A percentile compares a stretch with the other conserved stretches of the same genome.
Conservation (phyloP, 2,797 vertebrate species). For the Halcyon leucocephala region DNA sequence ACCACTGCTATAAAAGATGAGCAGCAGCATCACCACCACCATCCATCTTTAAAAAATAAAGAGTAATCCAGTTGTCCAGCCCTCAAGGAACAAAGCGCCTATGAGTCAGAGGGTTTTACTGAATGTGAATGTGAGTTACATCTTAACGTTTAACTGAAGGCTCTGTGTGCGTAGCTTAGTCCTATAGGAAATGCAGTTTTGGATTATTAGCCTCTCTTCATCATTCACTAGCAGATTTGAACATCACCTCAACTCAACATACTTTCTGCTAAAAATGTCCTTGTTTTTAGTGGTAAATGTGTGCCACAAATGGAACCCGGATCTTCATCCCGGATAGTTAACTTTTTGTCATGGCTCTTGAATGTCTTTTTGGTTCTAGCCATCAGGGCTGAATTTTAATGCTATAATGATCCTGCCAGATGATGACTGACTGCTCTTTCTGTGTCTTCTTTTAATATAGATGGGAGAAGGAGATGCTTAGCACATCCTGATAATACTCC, state of each 20-base stretch:
- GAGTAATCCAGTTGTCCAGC: constrained; percentile 49
- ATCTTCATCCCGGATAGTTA: not conserved
- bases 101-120: constrained; percentile 18
- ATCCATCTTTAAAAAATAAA: constrained; percentile 68
- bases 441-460: not conserved
- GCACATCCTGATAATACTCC: not conserved
- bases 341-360: not conserved
- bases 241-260: not conserved
- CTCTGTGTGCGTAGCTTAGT: not conserved
- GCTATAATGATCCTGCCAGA: not conserved
- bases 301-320: not conserved
- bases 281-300: not conserved
- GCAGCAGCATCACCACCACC: constrained; percentile 31
- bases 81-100: not conserved
- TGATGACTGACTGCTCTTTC: not conserved
- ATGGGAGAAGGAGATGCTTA: not conserved
- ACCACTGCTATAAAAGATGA: constrained; percentile 61
- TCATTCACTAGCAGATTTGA: not conserved
- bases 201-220: not conserved
- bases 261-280: not conserved
- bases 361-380: not conserved
- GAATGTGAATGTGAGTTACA: constrained; percentile 12
- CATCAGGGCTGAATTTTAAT: not conserved
- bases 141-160: not conserved
- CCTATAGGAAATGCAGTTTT: not conserved